Evolutionary conservation across 30 jellyfish, hydroid and myxozoan species (phyloP), one percentile per base, ranked within the genome.

Genomic region (Nemopilema nomurai): DNA sequence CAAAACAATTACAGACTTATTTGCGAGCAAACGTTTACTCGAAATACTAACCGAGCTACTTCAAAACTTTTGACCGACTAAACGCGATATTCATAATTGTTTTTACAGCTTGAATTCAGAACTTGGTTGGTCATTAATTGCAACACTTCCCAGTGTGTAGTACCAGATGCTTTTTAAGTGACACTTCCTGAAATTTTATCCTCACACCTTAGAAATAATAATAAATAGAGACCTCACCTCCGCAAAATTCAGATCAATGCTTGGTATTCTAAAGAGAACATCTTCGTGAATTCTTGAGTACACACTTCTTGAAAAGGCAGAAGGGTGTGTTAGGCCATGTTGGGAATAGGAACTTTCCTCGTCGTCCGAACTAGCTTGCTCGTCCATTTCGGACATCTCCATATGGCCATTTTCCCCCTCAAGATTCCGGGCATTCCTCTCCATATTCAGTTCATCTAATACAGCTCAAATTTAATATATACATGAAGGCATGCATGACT

Each of bases 211-310:
- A 41, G 57, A 6, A 6, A 6, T 6, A 13, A 41, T 41, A 41
- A 41, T 6, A 41, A 41, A 41, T 41, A 3, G 13, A 41, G 57
- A 74, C 25, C 71, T 41, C 51, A 79, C 93, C 93, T 84, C 87
- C 23, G 67, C 49, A 27, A 77, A 18, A 26, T 62, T 22, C 0
- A 84, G 52, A 49, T 84, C 82, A 67, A 84, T 68, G 49, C 71
- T 84, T 27, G 93, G 93, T 16, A 84, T 63, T 51, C 85, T 71
- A 24, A 29, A 63, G 18, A 49, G 69, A 65, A 84, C 87, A 26
- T 84, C 93, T 33, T 84, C 82, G 27, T 62, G 78, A 57, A 84
- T 84, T 33, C 87, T 74, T 16, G 93, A 84, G 64, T 84, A 84
- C 82, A 74, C 33, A 30, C 83, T 74, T 65, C 52, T 64, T 70